Conservation (phyloP, 1,140 invertebrate genomes). For the Lasioglossum albipes region DNA sequence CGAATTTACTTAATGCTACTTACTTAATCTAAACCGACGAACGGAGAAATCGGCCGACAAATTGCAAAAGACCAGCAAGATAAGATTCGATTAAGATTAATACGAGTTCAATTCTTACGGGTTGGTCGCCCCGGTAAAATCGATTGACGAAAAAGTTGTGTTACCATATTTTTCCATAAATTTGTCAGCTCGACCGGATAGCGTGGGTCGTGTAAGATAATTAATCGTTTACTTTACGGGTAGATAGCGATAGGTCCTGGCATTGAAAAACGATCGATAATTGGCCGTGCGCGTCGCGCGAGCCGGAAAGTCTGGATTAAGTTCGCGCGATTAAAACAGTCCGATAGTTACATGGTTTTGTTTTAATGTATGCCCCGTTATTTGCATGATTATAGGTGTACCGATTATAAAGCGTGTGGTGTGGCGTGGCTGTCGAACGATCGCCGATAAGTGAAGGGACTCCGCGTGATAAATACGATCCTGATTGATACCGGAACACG, state of each 20-base stretch:
- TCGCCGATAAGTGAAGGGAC: slow-evolving; percentile 46
- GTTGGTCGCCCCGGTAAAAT: no score
- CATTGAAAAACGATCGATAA: slow-evolving; percentile 36
- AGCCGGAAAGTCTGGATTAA: slow-evolving; percentile 34
- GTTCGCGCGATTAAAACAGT: slow-evolving; percentile 27
- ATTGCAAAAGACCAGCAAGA: no score
- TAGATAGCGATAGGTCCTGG: neutral
- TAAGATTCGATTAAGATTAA: no score
- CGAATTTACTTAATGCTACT: no score
- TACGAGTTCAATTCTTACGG: no score
- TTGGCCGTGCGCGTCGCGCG: neutral
- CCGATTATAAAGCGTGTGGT: slow-evolving; percentile 43
- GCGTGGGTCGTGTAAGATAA: neutral
- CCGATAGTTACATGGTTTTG: slow-evolving; percentile 32
- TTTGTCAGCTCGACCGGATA: neutral
- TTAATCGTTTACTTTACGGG: slow-evolving; percentile 7
- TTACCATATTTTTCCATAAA: neutral
- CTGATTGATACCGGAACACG: slow-evolving; percentile 50
- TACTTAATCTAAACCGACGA: no score
- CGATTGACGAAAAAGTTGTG: no score
- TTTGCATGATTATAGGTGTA: slow-evolving; percentile 60
- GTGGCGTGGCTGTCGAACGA: slow-evolving; percentile 14
- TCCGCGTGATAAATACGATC: slow-evolving; percentile 41
- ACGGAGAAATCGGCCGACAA: no score
- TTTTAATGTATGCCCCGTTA: slow-evolving; percentile 34